Base-by-base conservation (phyloP, 1,140 invertebrate genomes). In the Melipona quadrifasciata region DNA sequence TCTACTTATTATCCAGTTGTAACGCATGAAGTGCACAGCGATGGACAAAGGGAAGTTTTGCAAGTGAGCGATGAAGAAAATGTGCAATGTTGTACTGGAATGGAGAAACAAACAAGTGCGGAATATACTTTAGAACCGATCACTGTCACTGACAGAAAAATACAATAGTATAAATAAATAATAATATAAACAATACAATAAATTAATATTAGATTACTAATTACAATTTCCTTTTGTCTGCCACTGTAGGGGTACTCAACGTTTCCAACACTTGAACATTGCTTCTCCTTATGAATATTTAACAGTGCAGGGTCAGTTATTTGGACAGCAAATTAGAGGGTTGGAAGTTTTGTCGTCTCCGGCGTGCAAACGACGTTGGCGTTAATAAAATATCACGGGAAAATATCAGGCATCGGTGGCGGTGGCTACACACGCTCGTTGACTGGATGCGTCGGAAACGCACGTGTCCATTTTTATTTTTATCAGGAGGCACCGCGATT, bases 371-470 rank as follows among this genome's bases (percentile, higher is more conserved):
- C 64, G 64, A 27, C 17, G 47, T 51, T 68, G 27, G 58, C 27
- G 47, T 79, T 79, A 79, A 79, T 68, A 68, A 68, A 67, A 79
- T 53, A 67, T 53, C 64, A 6, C 65, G 47, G 24, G 24, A 65
- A 6, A 65, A 39, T n/a, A 31, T 51, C n/a, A 47, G 8, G 39
- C 67, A 68, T 55, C 61, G 53, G 19, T 47, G 19, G 27, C 31
- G 24, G 65, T 51, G 68, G 55, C 70, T 79, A 68, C 31, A 51
- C 24, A 16, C 16, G 21, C 77, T 51, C 77, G 53, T 79, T 68
- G 53, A 55, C 34, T 17, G 75, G 57, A 34, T 67, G 65, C 31
- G 27, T 68, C 67, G 11, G 39, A 68, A 68, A 68, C 67, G 19
- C 67, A 10, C 31, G 67, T 68, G 67, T 31, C 27, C 67, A 68